Evolutionary conservation across 2,888 invertebrate species (phyloP).

Genomic region (Acleris emargana): DNA sequence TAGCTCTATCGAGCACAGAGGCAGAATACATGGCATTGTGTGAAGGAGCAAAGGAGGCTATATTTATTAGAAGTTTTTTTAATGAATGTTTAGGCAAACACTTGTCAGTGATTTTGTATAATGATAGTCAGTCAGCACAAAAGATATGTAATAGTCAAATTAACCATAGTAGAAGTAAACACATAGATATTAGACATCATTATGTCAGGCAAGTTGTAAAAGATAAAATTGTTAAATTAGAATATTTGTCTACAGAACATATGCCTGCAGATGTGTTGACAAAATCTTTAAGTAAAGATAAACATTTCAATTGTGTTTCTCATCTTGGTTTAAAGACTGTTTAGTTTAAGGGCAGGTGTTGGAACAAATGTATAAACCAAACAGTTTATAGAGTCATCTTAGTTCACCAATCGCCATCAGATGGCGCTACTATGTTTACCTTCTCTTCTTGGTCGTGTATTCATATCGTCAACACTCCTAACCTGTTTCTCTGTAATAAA

Average conservation of each 20-base stretch:
- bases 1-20: no score
- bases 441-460: no score
- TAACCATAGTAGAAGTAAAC: constrained; percentile 26
- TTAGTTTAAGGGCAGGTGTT: constrained; percentile 36
- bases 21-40: no score
- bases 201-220: constrained; percentile 13
- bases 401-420: no score
- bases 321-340: constrained; percentile 25
- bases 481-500: no score
- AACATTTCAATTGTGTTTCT: constrained; percentile 25
- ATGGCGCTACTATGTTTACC: no score
- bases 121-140: constrained; percentile 17
- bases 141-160: constrained; percentile 24
- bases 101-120: background rate
- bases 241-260: constrained; percentile 20
- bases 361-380: constrained; percentile 9
- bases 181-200: constrained; percentile 25
- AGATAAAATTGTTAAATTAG: constrained; percentile 18
- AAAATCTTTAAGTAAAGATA: constrained; percentile 30
- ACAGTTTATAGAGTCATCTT: background rate
- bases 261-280: constrained; percentile 25
- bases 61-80: no score
- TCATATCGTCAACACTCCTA: no score
- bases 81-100: no score
- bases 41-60: no score